Conservation (phyloP, 2,888 invertebrate genomes). For the Harpalus rufipes region DNA sequence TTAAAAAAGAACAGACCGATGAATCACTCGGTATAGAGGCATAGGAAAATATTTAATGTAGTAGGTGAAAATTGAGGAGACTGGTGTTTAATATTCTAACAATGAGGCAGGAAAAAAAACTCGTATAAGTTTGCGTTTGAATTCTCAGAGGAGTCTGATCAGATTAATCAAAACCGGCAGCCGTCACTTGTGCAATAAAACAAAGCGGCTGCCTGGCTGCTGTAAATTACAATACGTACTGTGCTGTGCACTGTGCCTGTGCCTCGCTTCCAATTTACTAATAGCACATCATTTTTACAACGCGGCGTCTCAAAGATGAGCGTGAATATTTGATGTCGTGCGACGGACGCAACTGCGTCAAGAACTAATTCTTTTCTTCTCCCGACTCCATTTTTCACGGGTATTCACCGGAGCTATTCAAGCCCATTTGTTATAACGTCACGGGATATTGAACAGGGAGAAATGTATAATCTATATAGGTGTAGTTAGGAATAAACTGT, state of each 20-base stretch:
- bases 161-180: constrained; percentile 52
- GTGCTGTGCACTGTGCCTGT: neutral
- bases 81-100: constrained; percentile 2
- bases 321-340: constrained; percentile 62
- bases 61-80: neutral
- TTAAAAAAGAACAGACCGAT: too few relatives aligned
- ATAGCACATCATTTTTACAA: constrained; percentile 66
- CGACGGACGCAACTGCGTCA: constrained; percentile 29
- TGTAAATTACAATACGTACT: constrained; percentile 43
- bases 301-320: constrained; percentile 55
- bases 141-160: constrained; percentile 33
- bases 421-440: neutral
- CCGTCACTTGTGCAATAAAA: constrained; percentile 58
- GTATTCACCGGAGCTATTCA: neutral
- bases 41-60: neutral
- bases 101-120: neutral
- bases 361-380: constrained; percentile 55
- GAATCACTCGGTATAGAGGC: too few relatives aligned
- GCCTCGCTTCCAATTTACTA: constrained; percentile 63
- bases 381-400: constrained; percentile 54
- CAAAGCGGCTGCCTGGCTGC: constrained; percentile 8
- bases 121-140: constrained; percentile 20
- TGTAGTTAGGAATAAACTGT: too few relatives aligned
- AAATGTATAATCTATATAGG: neutral
- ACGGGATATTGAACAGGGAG: neutral